A percentile compares a stretch with the other conserved stretches of the same genome.
Conservation (phyloP, 2,797 vertebrate genomes). For the Muraenolepis orangiensis region DNA sequence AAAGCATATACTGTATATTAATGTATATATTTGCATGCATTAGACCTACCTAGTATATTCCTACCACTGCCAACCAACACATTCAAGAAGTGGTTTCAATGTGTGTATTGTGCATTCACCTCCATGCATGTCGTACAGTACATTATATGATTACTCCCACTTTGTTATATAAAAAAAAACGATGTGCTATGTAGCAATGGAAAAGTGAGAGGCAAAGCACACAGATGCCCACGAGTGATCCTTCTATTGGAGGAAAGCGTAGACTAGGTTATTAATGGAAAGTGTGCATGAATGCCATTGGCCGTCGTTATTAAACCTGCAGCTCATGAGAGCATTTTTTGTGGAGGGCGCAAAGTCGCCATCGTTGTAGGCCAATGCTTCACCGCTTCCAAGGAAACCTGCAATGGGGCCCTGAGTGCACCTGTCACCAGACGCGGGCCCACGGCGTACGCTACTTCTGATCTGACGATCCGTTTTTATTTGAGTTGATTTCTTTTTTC, state of each 20-base stretch:
- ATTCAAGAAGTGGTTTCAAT: background rate
- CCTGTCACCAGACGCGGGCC: background rate
- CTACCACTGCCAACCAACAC: background rate
- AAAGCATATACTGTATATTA: background rate
- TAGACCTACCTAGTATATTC: background rate
- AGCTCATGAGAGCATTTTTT: background rate
- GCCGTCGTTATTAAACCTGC: background rate
- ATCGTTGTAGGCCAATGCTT: background rate
- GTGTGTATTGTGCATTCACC: background rate
- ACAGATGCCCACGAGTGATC: background rate
- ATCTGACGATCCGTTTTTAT: conserved; percentile 37
- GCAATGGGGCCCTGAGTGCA: background rate
- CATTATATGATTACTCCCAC: background rate
- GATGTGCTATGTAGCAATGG: background rate
- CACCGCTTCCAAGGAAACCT: background rate
- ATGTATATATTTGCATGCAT: background rate
- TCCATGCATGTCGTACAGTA: too few relatives aligned
- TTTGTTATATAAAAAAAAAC: background rate
- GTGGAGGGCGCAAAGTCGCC: background rate
- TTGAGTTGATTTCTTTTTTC: conserved; percentile 42
- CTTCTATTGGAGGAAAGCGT: background rate
- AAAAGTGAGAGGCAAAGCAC: background rate
- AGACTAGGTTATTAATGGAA: background rate
- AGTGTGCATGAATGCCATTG: background rate
- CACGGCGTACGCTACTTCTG: background rate